These are phyloP conservation scores for Chaetogeoica ovagalla DNA, from an alignment of 2,888 invertebrate genomes.

Conservation along the genomic window DNA sequence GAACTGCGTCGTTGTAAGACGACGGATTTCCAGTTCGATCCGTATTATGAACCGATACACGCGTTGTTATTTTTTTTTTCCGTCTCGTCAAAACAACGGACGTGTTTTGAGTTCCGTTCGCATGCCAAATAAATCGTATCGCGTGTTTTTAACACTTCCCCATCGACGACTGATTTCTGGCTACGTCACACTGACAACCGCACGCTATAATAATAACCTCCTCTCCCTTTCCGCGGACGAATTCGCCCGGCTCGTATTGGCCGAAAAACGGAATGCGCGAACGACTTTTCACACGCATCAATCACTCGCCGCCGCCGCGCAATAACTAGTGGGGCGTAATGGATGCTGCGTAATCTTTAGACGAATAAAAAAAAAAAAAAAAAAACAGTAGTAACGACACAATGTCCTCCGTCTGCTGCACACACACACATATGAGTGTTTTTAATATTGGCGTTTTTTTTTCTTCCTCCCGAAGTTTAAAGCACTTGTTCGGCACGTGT, in stretches of 20 bases:
- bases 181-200: no score
- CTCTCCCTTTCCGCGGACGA: neutral
- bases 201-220: no score
- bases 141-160: no score
- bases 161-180: no score
- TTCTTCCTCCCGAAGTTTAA: neutral
- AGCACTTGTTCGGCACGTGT: constrained; percentile 25
- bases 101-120: no score
- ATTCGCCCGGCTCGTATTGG: neutral
- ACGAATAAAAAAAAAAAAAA: constrained; percentile 13
- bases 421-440: neutral
- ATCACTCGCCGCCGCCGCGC: constrained; percentile 20
- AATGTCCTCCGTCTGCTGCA: no score
- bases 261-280: neutral
- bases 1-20: no score
- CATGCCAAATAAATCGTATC: no score
- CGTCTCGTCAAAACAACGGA: no score
- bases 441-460: constrained; percentile 43
- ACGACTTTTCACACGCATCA: constrained; percentile 40
- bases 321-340: neutral
- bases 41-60: no score
- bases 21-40: no score
- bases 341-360: neutral
- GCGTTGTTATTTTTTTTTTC: no score
- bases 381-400: neutral